phyloP scores from a whole-genome alignment of 2,113 vertebrate genomes.

The Pachypanchax playfairii region DNA sequence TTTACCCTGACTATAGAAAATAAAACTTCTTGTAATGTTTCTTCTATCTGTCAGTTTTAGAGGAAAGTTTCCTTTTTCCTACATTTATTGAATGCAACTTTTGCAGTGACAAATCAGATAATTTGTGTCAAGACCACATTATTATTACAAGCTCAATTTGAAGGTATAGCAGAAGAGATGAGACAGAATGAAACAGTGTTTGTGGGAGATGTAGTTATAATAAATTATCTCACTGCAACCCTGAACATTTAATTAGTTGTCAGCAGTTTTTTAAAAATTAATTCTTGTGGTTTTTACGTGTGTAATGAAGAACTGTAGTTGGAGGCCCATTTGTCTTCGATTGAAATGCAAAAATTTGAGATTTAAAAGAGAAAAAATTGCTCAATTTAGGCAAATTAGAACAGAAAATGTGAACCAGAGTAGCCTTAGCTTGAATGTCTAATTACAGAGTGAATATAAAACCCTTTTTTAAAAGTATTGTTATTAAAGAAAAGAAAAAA shows the following conservation, averaged over 20 bases:
- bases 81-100: not conserved
- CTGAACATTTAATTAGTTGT: constrained; percentile 12
- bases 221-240: not conserved
- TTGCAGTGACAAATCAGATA: not conserved
- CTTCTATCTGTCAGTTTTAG: no score
- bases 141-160: not conserved
- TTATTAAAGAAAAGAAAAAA: no score
- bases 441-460: constrained; percentile 42
- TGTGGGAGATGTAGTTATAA: not conserved
- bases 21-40: no score
- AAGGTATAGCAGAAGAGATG: not conserved
- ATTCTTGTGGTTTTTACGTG: constrained; percentile 15
- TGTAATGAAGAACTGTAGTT: constrained; percentile 18
- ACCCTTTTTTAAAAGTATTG: no score
- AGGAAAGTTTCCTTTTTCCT: no score
- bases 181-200: not conserved
- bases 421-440: constrained; percentile 63
- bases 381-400: constrained; percentile 66
- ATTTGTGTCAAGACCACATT: not conserved
- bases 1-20: no score
- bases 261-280: constrained; percentile 9
- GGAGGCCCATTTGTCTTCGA: constrained; percentile 31
- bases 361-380: constrained; percentile 60
- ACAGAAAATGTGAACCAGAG: constrained; percentile 36
- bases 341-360: constrained; percentile 48